phyloP scores from a whole-genome alignment of 2,888 invertebrate species.

The Acanthoscelides obtectus region DNA sequence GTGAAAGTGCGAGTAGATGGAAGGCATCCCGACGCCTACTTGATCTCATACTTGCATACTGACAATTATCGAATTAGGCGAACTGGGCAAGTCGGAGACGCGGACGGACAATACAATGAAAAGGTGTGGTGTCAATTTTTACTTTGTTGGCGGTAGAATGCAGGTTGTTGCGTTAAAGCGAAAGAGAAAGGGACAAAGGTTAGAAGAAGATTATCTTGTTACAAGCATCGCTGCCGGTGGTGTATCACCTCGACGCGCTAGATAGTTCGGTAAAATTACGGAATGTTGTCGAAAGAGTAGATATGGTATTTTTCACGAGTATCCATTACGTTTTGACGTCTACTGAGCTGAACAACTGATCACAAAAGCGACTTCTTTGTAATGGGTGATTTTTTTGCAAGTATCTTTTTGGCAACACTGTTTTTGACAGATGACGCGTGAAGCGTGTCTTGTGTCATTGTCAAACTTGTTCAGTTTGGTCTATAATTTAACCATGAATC shows the following conservation, averaged over 20 bases:
- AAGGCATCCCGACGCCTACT: not conserved
- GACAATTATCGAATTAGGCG: not conserved
- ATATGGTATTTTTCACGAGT: too few relatives aligned
- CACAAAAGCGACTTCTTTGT: too few relatives aligned
- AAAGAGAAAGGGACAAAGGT: not conserved
- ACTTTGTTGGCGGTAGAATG: not conserved
- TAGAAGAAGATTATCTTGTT: not conserved
- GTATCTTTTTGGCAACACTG: too few relatives aligned
- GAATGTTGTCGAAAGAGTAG: too few relatives aligned
- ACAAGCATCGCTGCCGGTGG: not conserved
- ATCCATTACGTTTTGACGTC: too few relatives aligned
- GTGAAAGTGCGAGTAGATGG: not conserved
- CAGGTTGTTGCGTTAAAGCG: not conserved
- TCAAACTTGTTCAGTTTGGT: too few relatives aligned
- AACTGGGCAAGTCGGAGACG: not conserved
- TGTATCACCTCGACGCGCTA: not conserved
- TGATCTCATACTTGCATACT: not conserved
- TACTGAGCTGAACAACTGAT: too few relatives aligned
- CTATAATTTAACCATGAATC: too few relatives aligned
- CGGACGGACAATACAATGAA: not conserved
- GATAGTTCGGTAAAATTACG: not conserved
- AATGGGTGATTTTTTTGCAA: too few relatives aligned
- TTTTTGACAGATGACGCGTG: too few relatives aligned
- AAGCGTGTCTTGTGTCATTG: too few relatives aligned
- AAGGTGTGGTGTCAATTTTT: not conserved